These are phyloP conservation scores for Scolanthus callimorphus DNA, from an alignment of 92 coral and sea anemone genomes.

Conservation along the genomic window DNA sequence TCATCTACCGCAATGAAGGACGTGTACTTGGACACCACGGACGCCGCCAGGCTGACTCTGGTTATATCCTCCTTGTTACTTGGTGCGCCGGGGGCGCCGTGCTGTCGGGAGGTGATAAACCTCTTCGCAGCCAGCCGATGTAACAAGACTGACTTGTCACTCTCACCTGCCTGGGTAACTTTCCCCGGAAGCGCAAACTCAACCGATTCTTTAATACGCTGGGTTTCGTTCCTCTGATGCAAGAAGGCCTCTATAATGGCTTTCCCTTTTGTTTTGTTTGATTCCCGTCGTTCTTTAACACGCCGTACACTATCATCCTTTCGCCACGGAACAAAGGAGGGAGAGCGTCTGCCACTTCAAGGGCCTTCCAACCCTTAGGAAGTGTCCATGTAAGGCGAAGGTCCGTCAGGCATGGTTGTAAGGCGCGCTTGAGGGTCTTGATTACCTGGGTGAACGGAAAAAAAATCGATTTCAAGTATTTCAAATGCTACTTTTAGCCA, in stretches of 20 bases:
- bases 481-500: no score
- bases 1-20: conserved; percentile 19
- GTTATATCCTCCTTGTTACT: background rate
- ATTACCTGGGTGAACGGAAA: no score
- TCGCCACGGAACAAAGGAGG: background rate
- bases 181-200: background rate
- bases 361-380: conserved; percentile 5
- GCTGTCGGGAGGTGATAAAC: conserved; percentile 13
- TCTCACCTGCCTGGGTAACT: no score
- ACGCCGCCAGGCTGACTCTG: conserved; percentile 3
- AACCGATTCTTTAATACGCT: background rate
- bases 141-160: conserved; percentile 6
- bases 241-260: background rate
- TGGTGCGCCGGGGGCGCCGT: no score
- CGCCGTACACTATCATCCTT: background rate
- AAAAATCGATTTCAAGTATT: no score
- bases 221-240: background rate
- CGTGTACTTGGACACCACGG: conserved; percentile 20
- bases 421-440: conserved; percentile 15
- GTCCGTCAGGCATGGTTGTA: conserved; percentile 9
- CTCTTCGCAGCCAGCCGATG: conserved; percentile 33
- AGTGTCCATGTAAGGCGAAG: conserved; percentile 6
- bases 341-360: background rate
- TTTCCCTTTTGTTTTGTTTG: background rate
- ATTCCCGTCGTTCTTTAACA: background rate